phyloP scores from a whole-genome alignment of 2,888 invertebrate species.

The Dinocampus coccinellae region DNA sequence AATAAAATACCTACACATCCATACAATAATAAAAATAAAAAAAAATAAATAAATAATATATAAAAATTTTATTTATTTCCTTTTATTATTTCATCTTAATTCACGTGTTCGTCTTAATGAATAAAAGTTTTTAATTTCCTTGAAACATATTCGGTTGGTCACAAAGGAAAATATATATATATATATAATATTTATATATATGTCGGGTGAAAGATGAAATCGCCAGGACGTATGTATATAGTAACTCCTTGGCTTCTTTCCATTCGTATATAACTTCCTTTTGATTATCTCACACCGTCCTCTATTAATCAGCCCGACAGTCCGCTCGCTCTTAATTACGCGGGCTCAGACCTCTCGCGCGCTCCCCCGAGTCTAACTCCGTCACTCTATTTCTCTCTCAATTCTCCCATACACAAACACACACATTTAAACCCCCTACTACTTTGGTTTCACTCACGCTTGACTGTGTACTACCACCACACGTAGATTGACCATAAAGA shows the following conservation, averaged over 20 bases:
- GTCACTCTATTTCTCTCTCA: constrained; percentile 28
- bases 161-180: constrained; percentile 39
- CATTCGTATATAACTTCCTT: constrained; percentile 66
- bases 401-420: constrained; percentile 18
- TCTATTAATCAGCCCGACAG: constrained; percentile 68
- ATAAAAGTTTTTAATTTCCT: constrained; percentile 14
- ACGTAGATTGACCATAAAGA: constrained; percentile 67
- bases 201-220: constrained; percentile 33
- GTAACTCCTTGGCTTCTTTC: constrained; percentile 56
- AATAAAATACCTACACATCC: not conserved
- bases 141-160: constrained; percentile 41
- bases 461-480: constrained; percentile 43
- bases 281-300: constrained; percentile 67
- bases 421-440: no score
- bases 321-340: constrained; percentile 66
- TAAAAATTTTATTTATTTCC: not conserved
- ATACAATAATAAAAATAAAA: not conserved
- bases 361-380: no score
- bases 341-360: constrained; percentile 47
- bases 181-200: constrained; percentile 24
- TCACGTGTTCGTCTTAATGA: no score
- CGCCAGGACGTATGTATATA: constrained; percentile 43
- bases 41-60: not conserved
- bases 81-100: no score
- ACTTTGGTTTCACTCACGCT: constrained; percentile 38